Percentiles rank a stretch among this genome's conserved stretches.
Conservation (phyloP, 2,797 vertebrate genomes). For the Myotis planiceps region DNA sequence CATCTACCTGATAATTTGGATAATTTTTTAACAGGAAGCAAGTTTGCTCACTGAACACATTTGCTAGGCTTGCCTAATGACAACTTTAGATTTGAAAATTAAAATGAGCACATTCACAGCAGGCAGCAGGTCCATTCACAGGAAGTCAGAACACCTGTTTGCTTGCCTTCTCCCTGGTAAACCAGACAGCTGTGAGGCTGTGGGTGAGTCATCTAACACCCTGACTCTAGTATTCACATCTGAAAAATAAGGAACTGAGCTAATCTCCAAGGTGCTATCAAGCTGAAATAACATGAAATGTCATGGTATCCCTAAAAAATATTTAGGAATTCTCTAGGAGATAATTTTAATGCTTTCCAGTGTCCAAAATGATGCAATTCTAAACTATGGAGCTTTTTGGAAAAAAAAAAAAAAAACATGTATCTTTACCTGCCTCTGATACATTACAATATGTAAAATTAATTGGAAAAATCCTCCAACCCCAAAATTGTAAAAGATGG, state of each 20-base stretch:
- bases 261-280: neutral
- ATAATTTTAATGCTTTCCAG: neutral
- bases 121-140: neutral
- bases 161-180: neutral
- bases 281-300: neutral
- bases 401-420: too few species aligned
- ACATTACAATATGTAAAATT: neutral
- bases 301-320: neutral
- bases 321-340: neutral
- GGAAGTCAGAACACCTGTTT: neutral
- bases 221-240: neutral
- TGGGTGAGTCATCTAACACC: neutral
- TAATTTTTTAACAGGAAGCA: constrained; percentile 71
- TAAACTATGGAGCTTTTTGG: neutral
- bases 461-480: neutral
- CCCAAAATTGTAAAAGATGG: neutral
- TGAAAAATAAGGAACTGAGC: neutral
- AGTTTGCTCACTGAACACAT: constrained; percentile 64
- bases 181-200: neutral
- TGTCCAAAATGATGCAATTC: neutral
- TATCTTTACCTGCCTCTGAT: neutral
- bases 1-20: constrained; percentile 76
- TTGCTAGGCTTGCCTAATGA: constrained; percentile 58
- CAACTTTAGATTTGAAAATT: constrained; percentile 38
- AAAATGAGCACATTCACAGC: constrained; percentile 9